Evolutionary conservation across 2,113 vertebrate genomes (phyloP).

Genomic region (Xiphias gladius): DNA sequence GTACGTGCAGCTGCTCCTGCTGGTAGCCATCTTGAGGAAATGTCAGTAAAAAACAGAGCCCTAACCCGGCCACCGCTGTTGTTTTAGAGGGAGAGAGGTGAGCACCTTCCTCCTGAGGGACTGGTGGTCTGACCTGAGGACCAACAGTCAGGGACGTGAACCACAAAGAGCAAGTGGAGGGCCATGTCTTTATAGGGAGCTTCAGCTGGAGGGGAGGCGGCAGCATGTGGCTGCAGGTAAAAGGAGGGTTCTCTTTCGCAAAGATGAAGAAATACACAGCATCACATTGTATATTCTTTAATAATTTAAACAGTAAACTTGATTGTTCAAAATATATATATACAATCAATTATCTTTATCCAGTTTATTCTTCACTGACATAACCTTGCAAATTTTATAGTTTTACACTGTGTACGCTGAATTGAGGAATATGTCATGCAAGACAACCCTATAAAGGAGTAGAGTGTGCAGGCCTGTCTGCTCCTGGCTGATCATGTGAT

Average conservation of each 20-base stretch:
- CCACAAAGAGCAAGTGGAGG: slow-evolving; percentile 69
- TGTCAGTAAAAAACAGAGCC: slow-evolving; percentile 46
- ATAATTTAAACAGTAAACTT: not conserved
- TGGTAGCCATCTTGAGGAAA: slow-evolving; percentile 70
- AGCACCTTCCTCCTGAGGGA: slow-evolving; percentile 73
- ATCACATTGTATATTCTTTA: not conserved
- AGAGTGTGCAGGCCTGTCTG: not conserved
- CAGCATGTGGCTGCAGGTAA: slow-evolving; percentile 65
- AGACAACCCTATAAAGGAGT: not conserved
- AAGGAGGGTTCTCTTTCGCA: slow-evolving; percentile 38
- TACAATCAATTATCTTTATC: not conserved
- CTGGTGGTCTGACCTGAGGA: slow-evolving; percentile 67
- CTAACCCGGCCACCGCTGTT: slow-evolving; percentile 73
- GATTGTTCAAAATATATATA: not conserved
- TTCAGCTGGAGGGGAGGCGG: slow-evolving; percentile 18
- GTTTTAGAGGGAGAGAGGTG: slow-evolving; percentile 77
- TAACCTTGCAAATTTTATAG: not conserved
- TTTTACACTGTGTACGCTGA: not conserved
- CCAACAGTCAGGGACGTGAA: slow-evolving; percentile 72
- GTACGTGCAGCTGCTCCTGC: slow-evolving; percentile 71
- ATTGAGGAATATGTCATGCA: not conserved
- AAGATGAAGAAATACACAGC: slow-evolving; percentile 6
- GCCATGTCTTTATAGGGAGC: slow-evolving; percentile 57
- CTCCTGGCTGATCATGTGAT: slow-evolving; percentile 27
- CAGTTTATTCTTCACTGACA: not conserved